Evolutionary conservation across 2,113 vertebrate genomes (phyloP).

Genomic region (Noturus placidus): DNA sequence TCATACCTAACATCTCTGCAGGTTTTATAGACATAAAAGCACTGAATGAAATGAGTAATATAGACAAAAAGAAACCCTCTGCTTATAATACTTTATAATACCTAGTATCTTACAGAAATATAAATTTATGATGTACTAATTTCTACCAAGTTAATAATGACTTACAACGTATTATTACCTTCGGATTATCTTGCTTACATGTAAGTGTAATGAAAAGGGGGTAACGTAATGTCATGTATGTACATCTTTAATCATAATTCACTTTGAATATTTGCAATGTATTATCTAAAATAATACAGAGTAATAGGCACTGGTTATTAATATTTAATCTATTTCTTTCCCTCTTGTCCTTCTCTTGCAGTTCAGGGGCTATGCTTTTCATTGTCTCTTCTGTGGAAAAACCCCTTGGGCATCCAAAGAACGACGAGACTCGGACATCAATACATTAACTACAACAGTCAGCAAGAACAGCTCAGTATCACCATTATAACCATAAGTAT

Average conservation of each 20-base stretch:
- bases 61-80: too few relatives aligned
- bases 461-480: slow-evolving; percentile 57
- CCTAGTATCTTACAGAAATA: too few relatives aligned
- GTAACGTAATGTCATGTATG: neutral
- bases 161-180: neutral
- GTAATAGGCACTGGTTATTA: neutral
- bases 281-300: neutral
- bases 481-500: slow-evolving; percentile 26
- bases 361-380: slow-evolving; percentile 60
- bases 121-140: too few relatives aligned
- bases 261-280: neutral
- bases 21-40: too few relatives aligned
- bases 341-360: slow-evolving; percentile 46
- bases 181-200: neutral
- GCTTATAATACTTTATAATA: too few relatives aligned
- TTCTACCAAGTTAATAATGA: neutral
- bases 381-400: slow-evolving; percentile 61
- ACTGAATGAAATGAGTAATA: too few relatives aligned
- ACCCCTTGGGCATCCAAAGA: slow-evolving; percentile 56
- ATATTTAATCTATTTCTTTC: neutral
- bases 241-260: neutral
- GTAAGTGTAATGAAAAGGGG: neutral
- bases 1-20: too few relatives aligned
- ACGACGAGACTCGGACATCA: slow-evolving; percentile 46
- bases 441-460: slow-evolving; percentile 33